A percentile compares a stretch with the other conserved stretches of the same genome.
Evolutionary conservation across 2,797 vertebrate species (phyloP).

Genomic region (Psittacula echo): DNA sequence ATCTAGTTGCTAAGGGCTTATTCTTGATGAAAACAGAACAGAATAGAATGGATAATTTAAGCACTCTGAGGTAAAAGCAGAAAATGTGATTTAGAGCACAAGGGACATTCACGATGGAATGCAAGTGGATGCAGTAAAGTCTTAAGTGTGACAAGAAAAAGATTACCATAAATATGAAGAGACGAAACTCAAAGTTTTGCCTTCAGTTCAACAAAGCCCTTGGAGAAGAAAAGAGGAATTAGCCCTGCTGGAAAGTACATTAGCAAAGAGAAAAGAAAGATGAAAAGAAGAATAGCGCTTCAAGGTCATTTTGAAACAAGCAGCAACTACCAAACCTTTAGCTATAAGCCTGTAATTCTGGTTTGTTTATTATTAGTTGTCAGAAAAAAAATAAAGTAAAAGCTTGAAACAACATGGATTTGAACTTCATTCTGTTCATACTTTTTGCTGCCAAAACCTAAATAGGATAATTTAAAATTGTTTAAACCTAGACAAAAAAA

Average conservation of each 20-base stretch:
- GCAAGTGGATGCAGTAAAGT: slow-evolving; percentile 29
- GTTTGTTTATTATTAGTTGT: slow-evolving; percentile 25
- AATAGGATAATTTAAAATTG: not conserved
- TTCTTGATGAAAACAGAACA: slow-evolving; percentile 54
- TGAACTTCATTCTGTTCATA: slow-evolving; percentile 30
- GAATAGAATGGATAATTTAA: slow-evolving; percentile 54
- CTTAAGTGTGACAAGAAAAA: slow-evolving; percentile 35
- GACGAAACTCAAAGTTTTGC: not conserved
- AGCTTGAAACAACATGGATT: not conserved
- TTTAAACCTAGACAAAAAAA: not conserved
- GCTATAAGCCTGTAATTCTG: slow-evolving; percentile 30
- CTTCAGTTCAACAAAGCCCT: slow-evolving; percentile 19
- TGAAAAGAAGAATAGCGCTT: slow-evolving; percentile 18
- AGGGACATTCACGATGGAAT: slow-evolving; percentile 37
- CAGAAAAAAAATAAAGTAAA: not conserved
- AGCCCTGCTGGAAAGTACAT: slow-evolving; percentile 3
- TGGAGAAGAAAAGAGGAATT: not conserved
- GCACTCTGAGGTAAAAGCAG: slow-evolving; percentile 40
- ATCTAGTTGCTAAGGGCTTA: slow-evolving; percentile 53
- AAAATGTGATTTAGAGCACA: slow-evolving; percentile 59
- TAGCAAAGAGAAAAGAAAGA: slow-evolving; percentile 11
- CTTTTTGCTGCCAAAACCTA: not conserved
- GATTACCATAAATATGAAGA: slow-evolving; percentile 48
- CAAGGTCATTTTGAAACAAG: slow-evolving; percentile 44
- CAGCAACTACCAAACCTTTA: slow-evolving; percentile 41